Percentiles rank a stretch among this genome's conserved stretches.
Evolutionary conservation across 2,113 vertebrate genomes (phyloP).

Genomic region (Danio rerio): GRCz12tu NC_133192.1:31676001-31676500

Average conservation of each 20-base stretch:
- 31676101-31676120: constrained; percentile 84
- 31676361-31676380: constrained; percentile 84
- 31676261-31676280: constrained; percentile 75
- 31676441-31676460: constrained; percentile 77
- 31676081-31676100: constrained; percentile 81
- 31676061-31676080: constrained; percentile 81
- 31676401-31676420: constrained; percentile 81
- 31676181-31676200: constrained; percentile 88
- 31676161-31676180: constrained; percentile 86
- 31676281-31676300: constrained; percentile 67
- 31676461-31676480: too few relatives aligned
- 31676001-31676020: constrained; percentile 21
- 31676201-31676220: constrained; percentile 90
- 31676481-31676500: too few relatives aligned
- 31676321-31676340: constrained; percentile 75
- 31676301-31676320: background rate
- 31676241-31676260: constrained; percentile 81
- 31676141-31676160: constrained; percentile 86
- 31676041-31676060: constrained; percentile 51
- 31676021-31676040: constrained; percentile 22
- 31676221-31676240: constrained; percentile 90
- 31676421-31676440: constrained; percentile 92
- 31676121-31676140: constrained; percentile 89
- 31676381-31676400: constrained; percentile 97
- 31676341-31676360: constrained; percentile 88